Base-by-base conservation (phyloP, 2,888 invertebrate genomes). In the Subacronicta megacephala region DNA sequence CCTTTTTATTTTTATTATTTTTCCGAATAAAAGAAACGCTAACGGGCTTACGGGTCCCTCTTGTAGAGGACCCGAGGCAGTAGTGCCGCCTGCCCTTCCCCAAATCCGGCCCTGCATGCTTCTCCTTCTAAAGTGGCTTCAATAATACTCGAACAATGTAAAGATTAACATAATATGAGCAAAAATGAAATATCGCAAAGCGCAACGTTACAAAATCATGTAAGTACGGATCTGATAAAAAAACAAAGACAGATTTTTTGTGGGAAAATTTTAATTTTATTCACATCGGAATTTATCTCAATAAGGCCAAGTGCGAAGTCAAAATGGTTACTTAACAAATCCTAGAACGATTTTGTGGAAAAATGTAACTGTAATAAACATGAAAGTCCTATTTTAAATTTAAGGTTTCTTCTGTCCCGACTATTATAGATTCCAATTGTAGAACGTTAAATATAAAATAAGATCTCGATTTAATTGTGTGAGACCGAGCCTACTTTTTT, bases 391-490 rank as follows among this genome's bases (percentile, higher is more conserved):
- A n/a, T 31, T n/a, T n/a, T 7, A n/a, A 1, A 4, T 23, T 23
- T 26, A 10, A 10, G 0, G 12, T 31, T 31, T n/a, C 31, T 3
- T n/a, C n/a, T 6, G n/a, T 31, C 31, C 31, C 6, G 31, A 31
- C n/a, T 2, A 31, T 31, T 31, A n/a, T 31, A 31, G 31, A 31
- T 1, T 3, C 6, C 3, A 23, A 3, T 18, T 4, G 4, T 4
- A 18, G 18, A 20, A 36, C 3, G 26, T 72, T 64, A 17, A 18
- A 36, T 41, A 36, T 7, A 12, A 52, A n/a, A 57, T 15, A 43
- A 57, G 41, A 67, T 63, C 58, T 55, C 49, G 60, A 72, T 62
- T 51, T 64, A 26, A 51, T 67, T 62, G 64, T 68, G 73, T 70
- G 71, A 63, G 77, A 68, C 43, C 40, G 29, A 18, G 23, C 40